Base-by-base conservation (phyloP, 2,888 invertebrate species). In the Hetaerina titia region DNA sequence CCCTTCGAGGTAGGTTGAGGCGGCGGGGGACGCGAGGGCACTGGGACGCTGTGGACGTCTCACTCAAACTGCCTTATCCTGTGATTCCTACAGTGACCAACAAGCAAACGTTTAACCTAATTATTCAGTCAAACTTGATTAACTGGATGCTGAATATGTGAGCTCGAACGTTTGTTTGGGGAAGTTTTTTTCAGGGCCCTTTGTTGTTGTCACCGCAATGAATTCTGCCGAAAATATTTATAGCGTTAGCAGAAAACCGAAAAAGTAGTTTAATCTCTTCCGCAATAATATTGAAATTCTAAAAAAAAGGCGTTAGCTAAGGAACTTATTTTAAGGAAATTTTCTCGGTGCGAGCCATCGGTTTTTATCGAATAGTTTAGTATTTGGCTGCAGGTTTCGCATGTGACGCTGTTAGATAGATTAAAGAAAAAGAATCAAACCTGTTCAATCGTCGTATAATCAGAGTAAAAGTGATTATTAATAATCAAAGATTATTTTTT, bases 291-390 rank as follows among this genome's bases (percentile, higher is more conserved):
- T 63, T 90, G 63, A 90, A 64, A 45, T 90, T 63, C 63, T 58
- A 90, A 31, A 90, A 45, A 45, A 90, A 25, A 63, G 22, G 90
- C 90, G 90, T 90, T 90, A 90, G 90, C 90, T 64, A 19, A 64
- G 90, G 45, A 31, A 64, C 63, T 64, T 90, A 90, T 90, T 90
- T 90, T 90, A 64, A 64, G 45, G 64, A 64, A 19, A 64, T 31
- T n/a, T n/a, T 22, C 9, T 45, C 45, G 45, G n/a, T n/a, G 69
- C 69, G n/a, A 22, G 69, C 69, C 69, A n/a, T 69, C 2, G 22
- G n/a, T 69, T 69, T 69, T 69, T 69, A 69, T 69, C n/a, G 69
- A 69, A 69, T 69, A 69, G 69, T 6, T 5, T 69, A 22, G 69
- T 22, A n/a, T 69, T 45, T 69, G 19, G 69, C 69, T 69, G 69